Base-by-base conservation (phyloP, 2,797 vertebrate species). In the Ptychadena robeensis region DNA sequence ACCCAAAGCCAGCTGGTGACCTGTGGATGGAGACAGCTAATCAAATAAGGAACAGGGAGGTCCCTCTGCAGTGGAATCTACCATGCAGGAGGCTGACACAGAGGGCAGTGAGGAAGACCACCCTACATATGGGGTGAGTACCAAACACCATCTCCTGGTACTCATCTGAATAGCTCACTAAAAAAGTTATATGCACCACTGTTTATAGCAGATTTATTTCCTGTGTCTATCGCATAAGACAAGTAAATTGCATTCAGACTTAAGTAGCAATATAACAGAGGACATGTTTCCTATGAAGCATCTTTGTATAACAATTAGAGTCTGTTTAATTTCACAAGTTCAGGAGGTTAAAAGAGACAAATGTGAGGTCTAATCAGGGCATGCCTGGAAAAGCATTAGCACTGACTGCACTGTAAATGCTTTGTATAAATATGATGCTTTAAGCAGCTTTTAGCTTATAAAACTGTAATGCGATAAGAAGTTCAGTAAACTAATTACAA, bases 391-490 rank as follows among this genome's bases (percentile, higher is more conserved):
- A 57, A 44, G 68, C 59, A 80, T 73, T 80, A 72, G 57, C 28
- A 28, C 68, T 40, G 37, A 32, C 59, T 65, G 30, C 30, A 37
- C 35, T 79, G 31, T 59, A 69, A 53, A 79, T 37, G 32, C 44
- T 79, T 68, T 73, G 12, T 63, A 70, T 70, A 32, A 80, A 30
- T 28, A 48, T 67, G 48, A 73, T 31, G 31, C 71, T 74, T 37
- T 73, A 81, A 67, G 79, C 34, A 66, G 59, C 79, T 81, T 73
- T 65, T 81, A 53, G 79, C 69, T 73, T 59, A 59, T 57, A 73
- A 53, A 34, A 48, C 63, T 57, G 48, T 81, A 81, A 81, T 53
- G 25, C 48, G 61, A 73, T 81, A 74, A 73, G 70, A 35, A 73
- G 28, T 48, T 34, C 27, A 44, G 31, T 72, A 63, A 80, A 72